Conservation (phyloP, 2,113 vertebrate genomes). For the Bufo bufo region DNA sequence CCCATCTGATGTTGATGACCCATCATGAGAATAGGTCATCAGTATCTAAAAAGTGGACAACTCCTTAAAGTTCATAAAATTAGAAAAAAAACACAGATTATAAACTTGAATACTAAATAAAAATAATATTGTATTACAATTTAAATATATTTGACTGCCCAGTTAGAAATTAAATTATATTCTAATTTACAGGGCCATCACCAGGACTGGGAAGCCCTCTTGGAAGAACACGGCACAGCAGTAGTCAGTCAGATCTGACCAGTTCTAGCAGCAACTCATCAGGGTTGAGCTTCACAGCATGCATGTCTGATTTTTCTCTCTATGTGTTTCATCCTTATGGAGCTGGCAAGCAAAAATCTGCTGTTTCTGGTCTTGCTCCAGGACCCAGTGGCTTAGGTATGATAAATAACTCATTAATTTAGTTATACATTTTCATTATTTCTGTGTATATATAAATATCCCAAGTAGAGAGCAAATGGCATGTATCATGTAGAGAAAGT, state of each 20-base stretch:
- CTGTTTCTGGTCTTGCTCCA: slow-evolving; percentile 85
- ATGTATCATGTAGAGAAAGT: too few species aligned
- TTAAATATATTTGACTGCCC: neutral
- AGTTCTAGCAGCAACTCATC: slow-evolving; percentile 87
- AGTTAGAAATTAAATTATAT: neutral
- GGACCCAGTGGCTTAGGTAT: slow-evolving; percentile 88
- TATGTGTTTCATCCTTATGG: slow-evolving; percentile 98
- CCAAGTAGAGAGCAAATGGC: neutral
- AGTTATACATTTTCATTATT: neutral
- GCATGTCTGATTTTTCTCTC: slow-evolving; percentile 98
- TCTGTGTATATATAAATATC: neutral
- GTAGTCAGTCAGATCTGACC: slow-evolving; percentile 93
- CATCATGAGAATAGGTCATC: too few species aligned
- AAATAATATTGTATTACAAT: too few species aligned
- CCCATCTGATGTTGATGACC: too few species aligned
- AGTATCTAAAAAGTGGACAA: too few species aligned
- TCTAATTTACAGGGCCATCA: slow-evolving; percentile 75
- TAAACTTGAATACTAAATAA: too few species aligned
- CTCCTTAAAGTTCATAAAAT: too few species aligned
- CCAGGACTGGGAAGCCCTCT: slow-evolving; percentile 87
- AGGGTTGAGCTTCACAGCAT: slow-evolving; percentile 96
- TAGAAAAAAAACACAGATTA: too few species aligned
- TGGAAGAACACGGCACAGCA: slow-evolving; percentile 91
- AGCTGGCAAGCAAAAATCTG: slow-evolving; percentile 93
- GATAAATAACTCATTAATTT: neutral